phyloP scores from a whole-genome alignment of 1,140 invertebrate genomes.

The Scaptomyza pallida region DNA sequence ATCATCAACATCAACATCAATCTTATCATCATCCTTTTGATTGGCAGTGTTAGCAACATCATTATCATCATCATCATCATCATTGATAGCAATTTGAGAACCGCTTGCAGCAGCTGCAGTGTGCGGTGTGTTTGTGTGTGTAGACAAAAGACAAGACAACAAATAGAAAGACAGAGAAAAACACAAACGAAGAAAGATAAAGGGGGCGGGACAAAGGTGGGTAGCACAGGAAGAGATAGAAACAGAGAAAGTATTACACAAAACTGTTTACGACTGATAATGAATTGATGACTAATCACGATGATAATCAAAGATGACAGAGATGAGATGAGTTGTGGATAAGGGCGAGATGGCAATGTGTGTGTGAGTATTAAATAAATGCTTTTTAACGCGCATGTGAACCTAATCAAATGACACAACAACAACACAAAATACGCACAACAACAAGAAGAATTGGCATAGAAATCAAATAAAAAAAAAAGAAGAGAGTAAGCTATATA shows the following conservation, averaged over 20 bases:
- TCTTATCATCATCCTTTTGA: constrained; percentile 32
- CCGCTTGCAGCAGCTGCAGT: constrained; percentile 74
- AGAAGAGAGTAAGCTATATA: too few relatives aligned
- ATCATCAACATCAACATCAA: constrained; percentile 11
- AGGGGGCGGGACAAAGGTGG: constrained; percentile 15
- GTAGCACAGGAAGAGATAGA: not conserved
- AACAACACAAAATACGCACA: constrained; percentile 50
- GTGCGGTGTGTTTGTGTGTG: constrained; percentile 51
- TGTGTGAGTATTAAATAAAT: constrained; percentile 65
- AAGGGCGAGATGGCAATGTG: constrained; percentile 45
- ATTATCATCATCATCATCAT: constrained; percentile 44
- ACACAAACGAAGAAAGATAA: constrained; percentile 28
- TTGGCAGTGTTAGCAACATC: constrained; percentile 12
- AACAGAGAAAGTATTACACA: constrained; percentile 40
- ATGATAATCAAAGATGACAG: constrained; percentile 4
- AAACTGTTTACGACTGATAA: constrained; percentile 27
- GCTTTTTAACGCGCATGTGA: constrained; percentile 78
- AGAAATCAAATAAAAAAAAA: constrained; percentile 63
- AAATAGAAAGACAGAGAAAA: constrained; percentile 42
- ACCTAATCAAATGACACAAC: constrained; percentile 54
- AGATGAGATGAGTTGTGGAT: constrained; percentile 42
- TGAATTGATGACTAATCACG: constrained; percentile 15
- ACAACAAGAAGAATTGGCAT: constrained; percentile 42
- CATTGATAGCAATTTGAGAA: constrained; percentile 43
- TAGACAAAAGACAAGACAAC: constrained; percentile 72